Evolutionary conservation across 2,888 invertebrate genomes (phyloP).

Genomic region (Oxystoma pomonae): DNA sequence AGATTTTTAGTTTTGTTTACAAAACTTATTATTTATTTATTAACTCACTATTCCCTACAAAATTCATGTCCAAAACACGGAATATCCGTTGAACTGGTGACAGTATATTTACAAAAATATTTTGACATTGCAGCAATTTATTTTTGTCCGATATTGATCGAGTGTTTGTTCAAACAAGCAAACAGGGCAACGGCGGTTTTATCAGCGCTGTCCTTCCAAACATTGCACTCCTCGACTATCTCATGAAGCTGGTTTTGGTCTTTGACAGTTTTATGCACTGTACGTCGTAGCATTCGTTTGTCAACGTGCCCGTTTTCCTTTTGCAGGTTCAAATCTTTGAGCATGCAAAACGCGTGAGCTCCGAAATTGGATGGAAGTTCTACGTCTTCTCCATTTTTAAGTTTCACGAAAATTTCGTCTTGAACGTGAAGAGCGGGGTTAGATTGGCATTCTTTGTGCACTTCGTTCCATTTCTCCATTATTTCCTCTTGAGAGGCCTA

Average conservation of each 20-base stretch:
- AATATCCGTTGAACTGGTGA: no score
- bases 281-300: constrained; percentile 4
- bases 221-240: constrained; percentile 14
- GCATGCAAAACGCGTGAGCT: constrained; percentile 20
- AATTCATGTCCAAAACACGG: no score
- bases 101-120: no score
- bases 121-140: background rate
- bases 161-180: constrained; percentile 14
- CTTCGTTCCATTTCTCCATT: constrained; percentile 7
- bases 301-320: constrained; percentile 6
- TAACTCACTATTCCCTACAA: no score
- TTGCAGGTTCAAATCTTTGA: constrained; percentile 9
- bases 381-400: constrained; percentile 14
- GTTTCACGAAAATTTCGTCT: constrained; percentile 14
- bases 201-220: constrained; percentile 5
- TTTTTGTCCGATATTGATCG: constrained; percentile 19
- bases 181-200: constrained; percentile 15
- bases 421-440: constrained; percentile 6
- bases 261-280: constrained; percentile 6
- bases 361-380: constrained; percentile 16
- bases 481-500: background rate
- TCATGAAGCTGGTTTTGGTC: constrained; percentile 6
- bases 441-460: constrained; percentile 17
- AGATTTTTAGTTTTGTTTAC: no score
- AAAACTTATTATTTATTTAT: no score